These are phyloP conservation scores for Myopa testacea DNA, from an alignment of 2,888 invertebrate species.

Conservation along the genomic window DNA sequence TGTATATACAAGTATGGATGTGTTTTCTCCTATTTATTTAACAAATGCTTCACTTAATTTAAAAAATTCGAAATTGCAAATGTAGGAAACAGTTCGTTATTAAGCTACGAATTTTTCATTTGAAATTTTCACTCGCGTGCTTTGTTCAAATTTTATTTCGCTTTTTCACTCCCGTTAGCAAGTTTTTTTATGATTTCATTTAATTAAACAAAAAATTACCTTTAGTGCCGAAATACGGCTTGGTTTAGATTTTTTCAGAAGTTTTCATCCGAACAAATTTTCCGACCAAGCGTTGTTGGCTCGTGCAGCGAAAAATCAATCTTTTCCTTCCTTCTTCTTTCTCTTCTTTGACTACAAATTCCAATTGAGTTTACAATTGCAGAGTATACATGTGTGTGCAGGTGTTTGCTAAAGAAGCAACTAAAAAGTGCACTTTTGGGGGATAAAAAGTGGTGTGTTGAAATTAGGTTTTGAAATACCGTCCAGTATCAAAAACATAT, in stretches of 20 bases:
- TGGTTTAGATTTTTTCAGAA: constrained; percentile 45
- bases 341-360: constrained; percentile 36
- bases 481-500: no score
- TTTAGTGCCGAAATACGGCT: constrained; percentile 40
- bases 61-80: neutral
- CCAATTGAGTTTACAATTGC: constrained; percentile 37
- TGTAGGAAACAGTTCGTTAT: constrained; percentile 21
- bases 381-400: constrained; percentile 5
- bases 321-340: constrained; percentile 52
- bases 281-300: constrained; percentile 41
- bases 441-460: constrained; percentile 9
- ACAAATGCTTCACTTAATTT: constrained; percentile 17
- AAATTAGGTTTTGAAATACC: no score
- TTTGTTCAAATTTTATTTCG: constrained; percentile 44
- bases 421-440: neutral
- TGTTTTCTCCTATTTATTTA: constrained; percentile 12
- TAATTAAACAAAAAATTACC: constrained; percentile 36
- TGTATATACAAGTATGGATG: neutral
- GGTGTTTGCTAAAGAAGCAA: neutral
- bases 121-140: constrained; percentile 48
- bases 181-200: constrained; percentile 45
- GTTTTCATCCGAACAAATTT: constrained; percentile 52
- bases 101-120: constrained; percentile 19
- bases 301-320: constrained; percentile 60
- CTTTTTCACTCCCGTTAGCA: constrained; percentile 28